Evolutionary conservation across 2,888 invertebrate genomes (phyloP).

Genomic region (Aleiodes leptofemur): DNA sequence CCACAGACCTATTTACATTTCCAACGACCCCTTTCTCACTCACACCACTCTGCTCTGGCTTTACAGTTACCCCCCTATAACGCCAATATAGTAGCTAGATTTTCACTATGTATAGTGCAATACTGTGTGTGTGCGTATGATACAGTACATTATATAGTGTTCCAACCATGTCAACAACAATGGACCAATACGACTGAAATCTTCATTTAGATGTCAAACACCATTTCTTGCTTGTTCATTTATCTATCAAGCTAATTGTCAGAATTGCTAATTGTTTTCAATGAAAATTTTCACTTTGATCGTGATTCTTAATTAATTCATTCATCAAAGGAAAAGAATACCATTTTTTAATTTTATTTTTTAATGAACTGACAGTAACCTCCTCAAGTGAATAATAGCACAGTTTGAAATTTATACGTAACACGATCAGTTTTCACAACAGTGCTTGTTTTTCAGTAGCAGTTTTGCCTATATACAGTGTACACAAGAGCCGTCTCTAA

Average conservation of each 20-base stretch:
- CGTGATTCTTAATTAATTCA: neutral
- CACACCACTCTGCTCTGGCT: conserved; percentile 13
- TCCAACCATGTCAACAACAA: conserved; percentile 15
- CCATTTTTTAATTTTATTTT: neutral
- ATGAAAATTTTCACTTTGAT: neutral
- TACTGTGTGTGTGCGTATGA: conserved; percentile 4
- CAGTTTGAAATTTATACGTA: conserved; percentile 54
- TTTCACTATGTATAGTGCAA: conserved; percentile 1
- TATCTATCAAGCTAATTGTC: conserved; percentile 50
- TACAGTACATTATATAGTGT: conserved; percentile 16
- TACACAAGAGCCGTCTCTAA: conserved; percentile 49
- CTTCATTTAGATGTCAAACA: conserved; percentile 49
- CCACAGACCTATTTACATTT: conserved; percentile 58
- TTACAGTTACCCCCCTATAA: conserved; percentile 7
- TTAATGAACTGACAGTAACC: conserved; percentile 8
- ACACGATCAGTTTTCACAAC: conserved; percentile 25
- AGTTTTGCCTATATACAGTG: conserved; percentile 36
- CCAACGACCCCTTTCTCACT: conserved; percentile 47
- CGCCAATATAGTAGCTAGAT: conserved; percentile 3
- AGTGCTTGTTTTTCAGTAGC: conserved; percentile 15
- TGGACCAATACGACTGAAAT: conserved; percentile 46
- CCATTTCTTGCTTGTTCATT: conserved; percentile 42
- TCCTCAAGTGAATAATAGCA: conserved; percentile 51
- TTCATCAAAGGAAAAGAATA: conserved; percentile 18
- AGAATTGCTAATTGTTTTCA: neutral